phyloP scores from a whole-genome alignment of 2,888 invertebrate genomes.

The Lottia scabra region DNA sequence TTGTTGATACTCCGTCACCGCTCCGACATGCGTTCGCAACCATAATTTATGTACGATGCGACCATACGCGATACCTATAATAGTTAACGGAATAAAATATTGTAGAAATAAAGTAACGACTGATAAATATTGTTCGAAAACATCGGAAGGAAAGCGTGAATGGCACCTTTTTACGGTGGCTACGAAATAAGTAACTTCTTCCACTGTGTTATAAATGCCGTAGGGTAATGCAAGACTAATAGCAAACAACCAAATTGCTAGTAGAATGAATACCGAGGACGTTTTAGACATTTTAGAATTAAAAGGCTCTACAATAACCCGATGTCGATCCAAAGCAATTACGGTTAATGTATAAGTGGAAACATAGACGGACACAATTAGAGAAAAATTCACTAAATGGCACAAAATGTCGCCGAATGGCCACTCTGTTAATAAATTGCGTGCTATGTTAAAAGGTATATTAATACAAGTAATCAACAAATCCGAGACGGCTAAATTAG shows the following conservation, averaged over 20 bases:
- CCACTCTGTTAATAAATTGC: conserved; percentile 69
- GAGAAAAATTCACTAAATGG: conserved; percentile 68
- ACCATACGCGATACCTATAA: conserved; percentile 68
- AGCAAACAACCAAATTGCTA: conserved; percentile 66
- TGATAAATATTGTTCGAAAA: conserved; percentile 65
- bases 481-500: conserved; percentile 62
- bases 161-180: conserved; percentile 58
- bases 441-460: conserved; percentile 70
- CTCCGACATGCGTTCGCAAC: conserved; percentile 65
- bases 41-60: conserved; percentile 64
- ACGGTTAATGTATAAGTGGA: conserved; percentile 70
- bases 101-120: conserved; percentile 68
- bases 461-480: conserved; percentile 65
- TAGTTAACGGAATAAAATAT: conserved; percentile 68
- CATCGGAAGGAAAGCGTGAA: conserved; percentile 59
- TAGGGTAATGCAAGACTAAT: conserved; percentile 67
- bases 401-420: conserved; percentile 70
- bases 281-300: conserved; percentile 66
- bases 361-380: conserved; percentile 69
- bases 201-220: conserved; percentile 65
- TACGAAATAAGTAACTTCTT: conserved; percentile 38
- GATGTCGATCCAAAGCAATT: conserved; percentile 70
- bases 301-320: conserved; percentile 69
- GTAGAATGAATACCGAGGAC: conserved; percentile 63
- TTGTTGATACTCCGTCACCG: conserved; percentile 68